phyloP scores from a whole-genome alignment of 2,113 vertebrate species.

The Electrona antarctica region DNA sequence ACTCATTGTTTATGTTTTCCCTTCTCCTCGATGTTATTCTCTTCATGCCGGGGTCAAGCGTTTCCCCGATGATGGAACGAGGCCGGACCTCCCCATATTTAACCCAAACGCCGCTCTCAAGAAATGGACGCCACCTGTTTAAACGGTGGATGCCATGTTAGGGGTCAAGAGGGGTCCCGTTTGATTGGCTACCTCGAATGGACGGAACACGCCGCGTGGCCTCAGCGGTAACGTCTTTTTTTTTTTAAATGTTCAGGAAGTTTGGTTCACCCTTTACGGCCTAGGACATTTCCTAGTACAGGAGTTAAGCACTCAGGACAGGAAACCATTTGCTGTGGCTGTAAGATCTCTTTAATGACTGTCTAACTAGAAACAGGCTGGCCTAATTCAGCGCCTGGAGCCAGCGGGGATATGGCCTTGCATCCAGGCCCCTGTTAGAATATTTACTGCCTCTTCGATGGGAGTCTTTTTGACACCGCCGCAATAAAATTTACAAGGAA shows the following conservation, averaged over 20 bases:
- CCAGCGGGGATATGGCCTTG: slow-evolving; percentile 87
- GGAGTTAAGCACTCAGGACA: slow-evolving; percentile 95
- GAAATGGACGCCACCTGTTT: slow-evolving; percentile 84
- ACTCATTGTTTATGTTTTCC: slow-evolving; percentile 58
- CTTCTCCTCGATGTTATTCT: slow-evolving; percentile 55
- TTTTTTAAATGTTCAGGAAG: slow-evolving; percentile 93
- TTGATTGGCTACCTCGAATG: slow-evolving; percentile 77
- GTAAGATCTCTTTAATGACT: slow-evolving; percentile 99
- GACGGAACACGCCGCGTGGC: slow-evolving; percentile 71
- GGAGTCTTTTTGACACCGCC: slow-evolving; percentile 92
- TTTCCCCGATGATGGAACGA: slow-evolving; percentile 59
- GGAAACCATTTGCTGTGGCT: slow-evolving; percentile 94
- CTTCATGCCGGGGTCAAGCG: slow-evolving; percentile 48
- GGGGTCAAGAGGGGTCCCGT: slow-evolving; percentile 76
- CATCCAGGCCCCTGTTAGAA: slow-evolving; percentile 91
- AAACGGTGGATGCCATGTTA: slow-evolving; percentile 74
- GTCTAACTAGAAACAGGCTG: slow-evolving; percentile 98
- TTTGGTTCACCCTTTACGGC: slow-evolving; percentile 87
- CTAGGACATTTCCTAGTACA: slow-evolving; percentile 91
- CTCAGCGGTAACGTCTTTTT: slow-evolving; percentile 78
- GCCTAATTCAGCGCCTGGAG: slow-evolving; percentile 91
- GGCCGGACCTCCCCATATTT: slow-evolving; percentile 61
- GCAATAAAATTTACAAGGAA: slow-evolving; percentile 93
- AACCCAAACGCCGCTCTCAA: slow-evolving; percentile 54
- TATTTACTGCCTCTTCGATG: slow-evolving; percentile 93